Evolutionary conservation across 2,888 invertebrate species (phyloP), one percentile per base, ranked within the genome.

Genomic region (Steinernema hermaphroditum): DNA sequence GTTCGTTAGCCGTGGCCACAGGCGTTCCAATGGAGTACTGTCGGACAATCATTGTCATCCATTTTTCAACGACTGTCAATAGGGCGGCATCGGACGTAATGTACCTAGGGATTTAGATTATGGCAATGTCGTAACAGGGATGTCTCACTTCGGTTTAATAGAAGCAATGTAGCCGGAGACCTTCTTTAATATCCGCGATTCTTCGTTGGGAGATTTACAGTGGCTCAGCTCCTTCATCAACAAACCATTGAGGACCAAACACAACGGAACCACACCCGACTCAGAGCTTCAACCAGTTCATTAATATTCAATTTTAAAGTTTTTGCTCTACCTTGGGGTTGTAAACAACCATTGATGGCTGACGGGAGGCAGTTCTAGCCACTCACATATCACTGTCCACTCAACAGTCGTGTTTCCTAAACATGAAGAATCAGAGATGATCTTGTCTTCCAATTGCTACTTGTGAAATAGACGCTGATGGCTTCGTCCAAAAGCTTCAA

Each of bases 61-160:
- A 80, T 43, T 78, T 80, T 37, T 75, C 78, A 37, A 83, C 73
- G 2, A 82, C 76, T 12, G 77, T 72, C 14, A 82, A 49, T 54
- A 84, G 79, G 9, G 78, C 77, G 0, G 80, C 69, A 73, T 85
- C 85, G 46, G 71, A 62, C 4, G 69, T 44, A 9, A 82, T 70
- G 74, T 82, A 78, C 54, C 81, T 80, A 54, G 24, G 72, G 14
- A 43, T 14, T n/a, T 9, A 43, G 34, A 68, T 37, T 19, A n/a
- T 16, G 8, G n/a, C 6, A 4, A 16, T 27, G 2, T 19, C 43
- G 9, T 12, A 27, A n/a, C 19, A 12, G 24, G 62, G n/a, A 19
- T 24, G 9, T 12, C 79, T 54, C 72, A 83, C 79, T 85, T 85
- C 46, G 85, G 83, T 44, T 84, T 85, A 32, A 83, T 72, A 34